Evolutionary conservation across 2,888 invertebrate species (phyloP).

Genomic region (Nephrocerus scutellatus): DNA sequence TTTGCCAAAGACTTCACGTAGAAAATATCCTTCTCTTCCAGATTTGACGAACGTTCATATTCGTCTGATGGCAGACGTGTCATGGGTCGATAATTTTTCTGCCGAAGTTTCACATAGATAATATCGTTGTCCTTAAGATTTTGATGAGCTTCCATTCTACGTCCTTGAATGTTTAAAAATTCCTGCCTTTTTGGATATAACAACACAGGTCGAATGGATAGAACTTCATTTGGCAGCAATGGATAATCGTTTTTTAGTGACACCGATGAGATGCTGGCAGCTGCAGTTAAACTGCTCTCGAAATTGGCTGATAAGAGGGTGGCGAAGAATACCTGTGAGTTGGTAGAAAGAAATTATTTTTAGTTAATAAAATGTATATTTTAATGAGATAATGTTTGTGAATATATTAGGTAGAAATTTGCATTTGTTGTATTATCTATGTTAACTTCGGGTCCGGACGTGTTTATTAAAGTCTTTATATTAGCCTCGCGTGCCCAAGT

Average conservation of each 20-base stretch:
- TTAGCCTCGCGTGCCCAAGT: too few species aligned
- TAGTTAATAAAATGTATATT: too few species aligned
- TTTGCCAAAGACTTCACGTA: slow-evolving; percentile 37
- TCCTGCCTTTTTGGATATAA: slow-evolving; percentile 32
- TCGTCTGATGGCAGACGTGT: slow-evolving; percentile 19
- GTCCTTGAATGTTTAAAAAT: slow-evolving; percentile 26
- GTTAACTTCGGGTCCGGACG: too few species aligned
- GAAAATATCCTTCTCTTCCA: slow-evolving; percentile 37
- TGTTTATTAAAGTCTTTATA: too few species aligned
- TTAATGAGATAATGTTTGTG: too few species aligned
- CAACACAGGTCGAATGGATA: slow-evolving; percentile 35
- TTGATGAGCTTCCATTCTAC: slow-evolving; percentile 23
- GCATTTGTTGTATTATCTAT: too few species aligned
- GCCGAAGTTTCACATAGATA: slow-evolving; percentile 36
- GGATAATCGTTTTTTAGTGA: slow-evolving; percentile 21
- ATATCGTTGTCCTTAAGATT: slow-evolving; percentile 30
- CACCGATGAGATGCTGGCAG: too few species aligned
- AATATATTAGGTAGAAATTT: too few species aligned
- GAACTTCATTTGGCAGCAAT: slow-evolving; percentile 32
- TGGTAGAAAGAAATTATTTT: too few species aligned
- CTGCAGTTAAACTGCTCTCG: too few species aligned
- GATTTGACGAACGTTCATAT: slow-evolving; percentile 1
- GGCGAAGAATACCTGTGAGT: too few species aligned
- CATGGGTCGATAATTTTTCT: slow-evolving; percentile 33
- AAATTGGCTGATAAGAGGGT: too few species aligned